phyloP scores from a whole-genome alignment of 2,113 vertebrate genomes.

The Tonatia bakeri region DNA sequence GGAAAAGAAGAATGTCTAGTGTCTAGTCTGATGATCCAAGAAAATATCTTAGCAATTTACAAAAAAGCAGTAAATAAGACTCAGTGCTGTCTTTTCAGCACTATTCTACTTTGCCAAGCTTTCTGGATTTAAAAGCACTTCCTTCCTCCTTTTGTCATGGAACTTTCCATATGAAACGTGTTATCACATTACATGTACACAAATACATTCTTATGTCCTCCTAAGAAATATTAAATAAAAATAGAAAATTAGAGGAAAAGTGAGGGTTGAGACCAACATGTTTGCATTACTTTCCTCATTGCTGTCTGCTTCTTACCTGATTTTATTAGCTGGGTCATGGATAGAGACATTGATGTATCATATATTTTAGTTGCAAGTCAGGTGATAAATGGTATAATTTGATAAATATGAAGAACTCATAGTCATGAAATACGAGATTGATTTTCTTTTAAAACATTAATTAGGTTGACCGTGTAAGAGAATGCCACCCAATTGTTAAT shows the following conservation, averaged over 20 bases:
- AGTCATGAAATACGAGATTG: neutral
- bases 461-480: neutral
- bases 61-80: neutral
- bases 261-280: neutral
- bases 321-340: neutral
- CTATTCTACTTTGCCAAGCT: neutral
- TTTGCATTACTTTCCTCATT: neutral
- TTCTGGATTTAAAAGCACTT: neutral
- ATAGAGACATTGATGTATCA: neutral
- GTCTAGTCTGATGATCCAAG: neutral
- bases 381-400: neutral
- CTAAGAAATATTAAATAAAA: neutral
- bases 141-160: neutral
- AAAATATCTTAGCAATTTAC: neutral
- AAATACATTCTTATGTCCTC: neutral
- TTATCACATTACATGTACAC: neutral
- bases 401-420: slow-evolving; percentile 2
- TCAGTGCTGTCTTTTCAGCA: neutral
- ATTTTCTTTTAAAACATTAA: neutral
- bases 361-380: neutral
- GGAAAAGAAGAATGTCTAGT: neutral
- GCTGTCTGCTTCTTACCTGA: neutral
- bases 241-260: neutral
- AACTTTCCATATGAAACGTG: neutral
- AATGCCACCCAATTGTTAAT: neutral